Percentiles rank a stretch among this genome's conserved stretches.
These are phyloP conservation scores for Ellobium chinense DNA, from an alignment of 2,888 invertebrate species.

Conservation along the genomic window DNA sequence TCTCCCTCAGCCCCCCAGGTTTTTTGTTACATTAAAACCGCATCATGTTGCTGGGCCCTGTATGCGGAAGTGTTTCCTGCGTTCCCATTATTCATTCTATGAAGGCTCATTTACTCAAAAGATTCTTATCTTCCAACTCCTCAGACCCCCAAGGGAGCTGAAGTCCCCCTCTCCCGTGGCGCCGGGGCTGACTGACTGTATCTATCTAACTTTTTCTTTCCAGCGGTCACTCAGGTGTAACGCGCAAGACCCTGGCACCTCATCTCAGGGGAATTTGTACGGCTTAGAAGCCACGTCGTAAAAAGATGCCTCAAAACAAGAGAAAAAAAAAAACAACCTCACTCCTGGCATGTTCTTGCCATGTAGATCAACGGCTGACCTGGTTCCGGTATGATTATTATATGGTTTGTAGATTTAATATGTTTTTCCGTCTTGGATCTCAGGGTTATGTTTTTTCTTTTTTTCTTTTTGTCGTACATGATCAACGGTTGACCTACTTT, in stretches of 20 bases:
- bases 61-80: neutral
- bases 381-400: too few relatives aligned
- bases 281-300: neutral
- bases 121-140: conserved; percentile 19
- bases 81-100: neutral
- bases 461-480: too few relatives aligned
- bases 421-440: too few relatives aligned
- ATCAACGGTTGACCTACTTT: too few relatives aligned
- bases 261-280: neutral
- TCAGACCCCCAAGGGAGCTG: neutral
- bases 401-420: too few relatives aligned
- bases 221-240: neutral
- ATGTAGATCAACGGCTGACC: too few relatives aligned
- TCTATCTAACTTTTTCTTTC: neutral
- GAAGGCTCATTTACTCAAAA: conserved; percentile 16
- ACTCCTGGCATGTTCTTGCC: too few relatives aligned
- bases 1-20: too few relatives aligned
- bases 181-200: neutral
- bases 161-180: neutral
- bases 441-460: too few relatives aligned
- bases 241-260: neutral
- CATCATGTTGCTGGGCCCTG: neutral
- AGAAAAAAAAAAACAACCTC: too few relatives aligned
- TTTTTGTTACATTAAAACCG: neutral
- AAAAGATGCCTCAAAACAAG: neutral